A percentile compares a stretch with the other conserved stretches of the same genome.
phyloP scores from a whole-genome alignment of 2,113 vertebrate genomes.

The Lampris incognitus region DNA sequence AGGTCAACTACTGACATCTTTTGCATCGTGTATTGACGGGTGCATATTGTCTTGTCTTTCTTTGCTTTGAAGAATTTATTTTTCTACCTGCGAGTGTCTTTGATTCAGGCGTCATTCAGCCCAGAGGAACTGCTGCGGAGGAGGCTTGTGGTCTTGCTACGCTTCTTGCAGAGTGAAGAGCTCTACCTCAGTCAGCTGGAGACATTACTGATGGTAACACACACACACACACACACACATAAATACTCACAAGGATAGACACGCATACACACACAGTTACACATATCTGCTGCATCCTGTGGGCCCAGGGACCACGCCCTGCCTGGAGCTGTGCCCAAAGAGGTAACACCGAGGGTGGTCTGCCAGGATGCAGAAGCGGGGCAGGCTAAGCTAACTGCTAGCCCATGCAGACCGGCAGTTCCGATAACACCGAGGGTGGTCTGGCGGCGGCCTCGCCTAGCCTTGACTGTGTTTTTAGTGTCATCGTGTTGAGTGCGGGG shows the following conservation, averaged over 20 bases:
- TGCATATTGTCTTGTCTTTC: background rate
- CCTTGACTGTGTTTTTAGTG: too few relatives aligned
- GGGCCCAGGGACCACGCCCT: too few relatives aligned
- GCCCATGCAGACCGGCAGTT: too few relatives aligned
- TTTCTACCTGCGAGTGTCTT: slow-evolving; percentile 5
- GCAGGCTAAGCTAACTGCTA: too few relatives aligned
- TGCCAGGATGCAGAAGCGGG: too few relatives aligned
- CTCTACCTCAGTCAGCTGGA: slow-evolving; percentile 82
- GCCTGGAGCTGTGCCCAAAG: too few relatives aligned
- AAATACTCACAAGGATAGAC: background rate
- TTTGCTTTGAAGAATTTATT: background rate
- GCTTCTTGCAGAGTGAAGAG: slow-evolving; percentile 78
- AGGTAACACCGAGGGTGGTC: too few relatives aligned
- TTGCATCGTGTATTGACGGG: too few relatives aligned
- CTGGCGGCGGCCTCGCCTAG: too few relatives aligned
- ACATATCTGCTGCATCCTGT: background rate
- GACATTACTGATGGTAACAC: slow-evolving; percentile 77
- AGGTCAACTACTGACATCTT: too few relatives aligned
- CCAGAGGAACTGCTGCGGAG: slow-evolving; percentile 72
- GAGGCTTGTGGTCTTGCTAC: slow-evolving; percentile 73
- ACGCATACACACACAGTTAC: background rate
- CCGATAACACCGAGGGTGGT: too few relatives aligned
- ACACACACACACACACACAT: background rate
- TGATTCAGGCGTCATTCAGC: slow-evolving; percentile 56
- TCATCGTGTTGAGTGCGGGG: too few relatives aligned